Evolutionary conservation across 1,140 invertebrate species (phyloP).

Genomic region (Drosophila pandora): DNA sequence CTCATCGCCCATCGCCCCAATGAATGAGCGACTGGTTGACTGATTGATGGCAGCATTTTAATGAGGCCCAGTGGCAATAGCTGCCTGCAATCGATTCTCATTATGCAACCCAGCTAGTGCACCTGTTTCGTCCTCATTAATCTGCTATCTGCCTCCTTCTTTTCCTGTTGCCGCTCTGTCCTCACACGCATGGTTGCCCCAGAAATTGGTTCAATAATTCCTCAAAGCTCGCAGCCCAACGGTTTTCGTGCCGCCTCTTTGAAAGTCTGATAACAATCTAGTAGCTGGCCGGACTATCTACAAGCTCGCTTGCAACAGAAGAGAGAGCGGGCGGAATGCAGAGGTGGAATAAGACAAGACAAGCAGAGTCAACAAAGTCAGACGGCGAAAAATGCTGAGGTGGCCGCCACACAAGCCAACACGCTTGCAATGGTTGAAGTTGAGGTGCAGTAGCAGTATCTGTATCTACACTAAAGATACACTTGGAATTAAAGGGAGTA

Average conservation of each 20-base stretch:
- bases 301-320: not conserved
- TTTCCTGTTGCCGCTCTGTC: conserved; percentile 1
- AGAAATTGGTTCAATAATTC: conserved; percentile 60
- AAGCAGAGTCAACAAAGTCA: conserved; percentile 31
- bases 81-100: conserved; percentile 24
- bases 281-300: conserved; percentile 12
- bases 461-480: conserved; percentile 32
- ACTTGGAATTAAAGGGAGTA: not conserved
- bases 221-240: conserved; percentile 29
- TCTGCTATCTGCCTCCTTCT: not conserved
- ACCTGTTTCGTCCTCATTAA: not conserved
- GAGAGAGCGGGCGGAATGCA: conserved; percentile 20
- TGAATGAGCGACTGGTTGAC: conserved; percentile 33
- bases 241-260: conserved; percentile 47
- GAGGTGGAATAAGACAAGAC: conserved; percentile 48
- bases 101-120: conserved; percentile 46
- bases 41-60: conserved; percentile 53
- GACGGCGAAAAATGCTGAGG: conserved; percentile 70
- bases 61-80: conserved; percentile 46
- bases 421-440: conserved; percentile 47
- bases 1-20: conserved; percentile 4
- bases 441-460: conserved; percentile 47
- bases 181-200: conserved; percentile 20
- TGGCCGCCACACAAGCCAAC: conserved; percentile 43
- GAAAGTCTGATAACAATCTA: conserved; percentile 71